Conservation (phyloP, 2,888 invertebrate species). For the Lepidocyrtoides sp. region DNA sequence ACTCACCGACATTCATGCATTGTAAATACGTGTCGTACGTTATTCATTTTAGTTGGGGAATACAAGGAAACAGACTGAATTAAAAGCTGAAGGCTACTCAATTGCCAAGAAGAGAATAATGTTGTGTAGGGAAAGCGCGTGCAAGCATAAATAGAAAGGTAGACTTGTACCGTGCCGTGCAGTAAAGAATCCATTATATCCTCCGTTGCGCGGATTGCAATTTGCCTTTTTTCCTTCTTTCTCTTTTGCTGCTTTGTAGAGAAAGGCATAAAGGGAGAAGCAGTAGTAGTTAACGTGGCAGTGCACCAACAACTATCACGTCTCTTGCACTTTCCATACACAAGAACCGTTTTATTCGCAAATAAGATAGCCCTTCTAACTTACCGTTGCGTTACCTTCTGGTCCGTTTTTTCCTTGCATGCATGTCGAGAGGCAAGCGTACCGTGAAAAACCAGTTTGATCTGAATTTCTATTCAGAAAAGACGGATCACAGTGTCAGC, state of each 20-base stretch:
- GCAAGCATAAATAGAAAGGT: not conserved
- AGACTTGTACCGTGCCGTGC: not conserved
- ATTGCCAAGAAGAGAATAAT: not conserved
- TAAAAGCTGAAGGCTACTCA: constrained; percentile 53
- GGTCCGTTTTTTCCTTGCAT: not conserved
- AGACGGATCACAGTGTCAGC: constrained; percentile 33
- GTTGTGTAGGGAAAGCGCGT: not conserved
- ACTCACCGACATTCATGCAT: not conserved
- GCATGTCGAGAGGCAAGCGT: not conserved
- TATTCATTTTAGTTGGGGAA: constrained; percentile 19
- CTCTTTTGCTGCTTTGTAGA: not conserved
- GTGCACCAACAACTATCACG: not conserved
- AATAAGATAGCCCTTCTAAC: not conserved
- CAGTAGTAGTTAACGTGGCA: not conserved
- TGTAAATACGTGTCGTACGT: constrained; percentile 20
- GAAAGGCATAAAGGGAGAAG: not conserved
- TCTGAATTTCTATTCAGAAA: not conserved
- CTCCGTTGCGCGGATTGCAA: not conserved
- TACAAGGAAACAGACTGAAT: constrained; percentile 38
- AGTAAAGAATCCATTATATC: constrained; percentile 1
- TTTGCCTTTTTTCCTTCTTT: not conserved
- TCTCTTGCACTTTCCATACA: not conserved
- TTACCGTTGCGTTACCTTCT: not conserved
- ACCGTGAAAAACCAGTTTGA: not conserved
- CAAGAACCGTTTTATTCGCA: not conserved